Conservation (phyloP, 2,113 vertebrate species). For the Dendropsophus ebraccatus region DNA sequence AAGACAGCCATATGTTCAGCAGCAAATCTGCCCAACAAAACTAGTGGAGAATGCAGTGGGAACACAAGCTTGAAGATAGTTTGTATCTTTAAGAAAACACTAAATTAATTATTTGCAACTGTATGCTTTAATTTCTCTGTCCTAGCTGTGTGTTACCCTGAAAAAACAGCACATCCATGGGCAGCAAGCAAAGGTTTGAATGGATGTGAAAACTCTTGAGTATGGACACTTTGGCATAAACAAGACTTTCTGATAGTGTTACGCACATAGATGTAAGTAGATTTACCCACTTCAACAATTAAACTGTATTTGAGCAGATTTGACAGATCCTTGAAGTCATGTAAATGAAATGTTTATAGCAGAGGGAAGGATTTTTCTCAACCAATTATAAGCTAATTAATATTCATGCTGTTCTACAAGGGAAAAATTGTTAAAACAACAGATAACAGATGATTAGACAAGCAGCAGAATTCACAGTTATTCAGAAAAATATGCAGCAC, state of each 20-base stretch:
- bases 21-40: no score
- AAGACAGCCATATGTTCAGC: no score
- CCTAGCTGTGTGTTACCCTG: no score
- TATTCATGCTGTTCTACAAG: slow-evolving; percentile 5
- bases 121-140: no score
- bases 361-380: background rate
- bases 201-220: no score
- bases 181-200: background rate
- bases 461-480: background rate
- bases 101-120: no score
- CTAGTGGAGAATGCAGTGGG: no score
- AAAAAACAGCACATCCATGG: no score
- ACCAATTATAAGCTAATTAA: background rate
- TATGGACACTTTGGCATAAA: background rate
- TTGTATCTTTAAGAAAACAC: no score
- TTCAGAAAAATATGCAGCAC: background rate
- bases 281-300: background rate
- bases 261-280: background rate
- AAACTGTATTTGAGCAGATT: background rate
- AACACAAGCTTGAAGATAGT: no score
- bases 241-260: background rate
- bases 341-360: background rate
- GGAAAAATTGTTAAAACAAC: slow-evolving; percentile 11
- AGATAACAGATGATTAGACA: background rate
- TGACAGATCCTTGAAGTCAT: background rate